Evolutionary conservation across 2,888 invertebrate species (phyloP).

Genomic region (Brachylomia viminalis): DNA sequence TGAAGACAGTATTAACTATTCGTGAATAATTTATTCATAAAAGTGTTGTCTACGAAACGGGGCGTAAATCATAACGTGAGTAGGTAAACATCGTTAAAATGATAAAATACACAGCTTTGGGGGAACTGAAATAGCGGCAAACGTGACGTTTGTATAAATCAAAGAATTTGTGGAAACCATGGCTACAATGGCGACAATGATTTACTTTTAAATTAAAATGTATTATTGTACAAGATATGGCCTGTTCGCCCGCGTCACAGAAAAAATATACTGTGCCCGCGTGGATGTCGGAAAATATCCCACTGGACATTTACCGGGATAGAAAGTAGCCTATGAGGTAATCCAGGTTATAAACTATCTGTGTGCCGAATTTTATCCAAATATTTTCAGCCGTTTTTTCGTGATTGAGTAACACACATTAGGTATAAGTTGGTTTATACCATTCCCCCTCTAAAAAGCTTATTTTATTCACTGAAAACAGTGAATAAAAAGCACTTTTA

Average conservation of each 20-base stretch:
- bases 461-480: too few relatives aligned
- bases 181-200: neutral
- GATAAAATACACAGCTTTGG: conserved; percentile 54
- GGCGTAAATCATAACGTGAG: conserved; percentile 50
- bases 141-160: conserved; percentile 56
- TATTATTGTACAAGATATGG: neutral
- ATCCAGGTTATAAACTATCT: neutral
- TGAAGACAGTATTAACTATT: conserved; percentile 36
- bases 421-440: too few relatives aligned
- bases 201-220: conserved; percentile 18
- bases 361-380: neutral
- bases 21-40: conserved; percentile 49
- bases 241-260: neutral
- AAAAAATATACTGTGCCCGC: too few relatives aligned
- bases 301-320: neutral
- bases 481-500: too few relatives aligned
- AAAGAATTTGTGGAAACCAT: conserved; percentile 48
- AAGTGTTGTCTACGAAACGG: conserved; percentile 47
- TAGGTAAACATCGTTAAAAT: conserved; percentile 62
- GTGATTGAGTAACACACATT: neutral
- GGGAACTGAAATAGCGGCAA: conserved; percentile 43
- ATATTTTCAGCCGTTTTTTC: neutral
- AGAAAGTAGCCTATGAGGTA: neutral
- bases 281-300: neutral
- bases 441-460: too few relatives aligned